Conservation (phyloP, 2,797 vertebrate species). For the Mormyrops attenuatus region DNA sequence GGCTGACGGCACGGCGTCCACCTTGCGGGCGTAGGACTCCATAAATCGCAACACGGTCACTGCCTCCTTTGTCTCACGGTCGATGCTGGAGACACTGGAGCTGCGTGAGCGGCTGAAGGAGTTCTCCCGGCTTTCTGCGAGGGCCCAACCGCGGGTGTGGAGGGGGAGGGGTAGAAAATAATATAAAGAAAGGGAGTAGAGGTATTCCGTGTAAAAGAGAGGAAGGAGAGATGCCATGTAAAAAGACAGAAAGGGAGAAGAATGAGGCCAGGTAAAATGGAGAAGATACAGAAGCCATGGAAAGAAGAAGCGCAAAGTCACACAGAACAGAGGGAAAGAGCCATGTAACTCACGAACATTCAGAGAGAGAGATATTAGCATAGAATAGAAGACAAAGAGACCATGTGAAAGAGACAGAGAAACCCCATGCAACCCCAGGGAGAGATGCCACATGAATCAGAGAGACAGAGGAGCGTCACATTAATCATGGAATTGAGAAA, state of each 20-base stretch:
- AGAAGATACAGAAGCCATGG: not conserved
- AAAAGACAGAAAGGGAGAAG: not conserved
- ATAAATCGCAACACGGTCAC: constrained; percentile 72
- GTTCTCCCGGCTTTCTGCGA: constrained; percentile 67
- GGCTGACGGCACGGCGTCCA: constrained; percentile 57
- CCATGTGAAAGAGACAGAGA: not conserved
- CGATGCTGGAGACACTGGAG: constrained; percentile 77
- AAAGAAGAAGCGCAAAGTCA: not conserved
- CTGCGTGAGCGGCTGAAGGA: constrained; percentile 73
- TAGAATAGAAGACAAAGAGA: not conserved
- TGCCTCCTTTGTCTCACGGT: constrained; percentile 71
- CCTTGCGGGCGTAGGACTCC: constrained; percentile 68
- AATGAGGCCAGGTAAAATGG: not conserved
- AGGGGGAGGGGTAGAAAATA: not conserved
- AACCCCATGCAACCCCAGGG: not conserved
- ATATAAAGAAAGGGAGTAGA: not conserved
- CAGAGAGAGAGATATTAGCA: not conserved
- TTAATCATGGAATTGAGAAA: not conserved
- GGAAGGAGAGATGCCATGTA: not conserved
- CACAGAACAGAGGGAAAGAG: not conserved
- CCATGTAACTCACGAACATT: not conserved
- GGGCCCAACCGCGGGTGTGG: not conserved
- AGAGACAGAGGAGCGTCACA: not conserved
- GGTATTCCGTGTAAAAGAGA: not conserved
- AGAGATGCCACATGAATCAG: not conserved